Percentiles rank a stretch among this genome's conserved stretches.
Conservation (phyloP, 2,113 vertebrate species). For the Agelaius phoeniceus region DNA sequence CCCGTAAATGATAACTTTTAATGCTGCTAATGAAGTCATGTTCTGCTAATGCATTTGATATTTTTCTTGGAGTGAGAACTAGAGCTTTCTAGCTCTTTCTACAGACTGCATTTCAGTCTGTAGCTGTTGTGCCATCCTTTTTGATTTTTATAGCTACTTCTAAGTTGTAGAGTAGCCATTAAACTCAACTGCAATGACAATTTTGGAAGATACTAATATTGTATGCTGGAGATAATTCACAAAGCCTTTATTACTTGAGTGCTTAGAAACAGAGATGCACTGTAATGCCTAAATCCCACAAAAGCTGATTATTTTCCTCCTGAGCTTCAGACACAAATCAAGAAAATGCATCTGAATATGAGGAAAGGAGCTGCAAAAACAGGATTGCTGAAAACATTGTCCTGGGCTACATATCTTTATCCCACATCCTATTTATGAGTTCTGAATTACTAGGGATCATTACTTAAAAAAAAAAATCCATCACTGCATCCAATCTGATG, state of each 20-base stretch:
- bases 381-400: not conserved
- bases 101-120: not conserved
- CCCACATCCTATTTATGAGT: not conserved
- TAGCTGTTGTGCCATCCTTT: not conserved
- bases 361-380: not conserved
- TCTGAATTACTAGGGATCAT: not conserved
- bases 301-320: constrained; percentile 49
- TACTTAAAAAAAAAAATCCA: not conserved
- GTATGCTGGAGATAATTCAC: constrained; percentile 21
- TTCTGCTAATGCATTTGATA: constrained; percentile 58
- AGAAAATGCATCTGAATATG: not conserved
- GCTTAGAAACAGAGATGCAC: constrained; percentile 24
- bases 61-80: constrained; percentile 20
- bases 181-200: constrained; percentile 11
- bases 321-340: not conserved
- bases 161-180: constrained; percentile 48
- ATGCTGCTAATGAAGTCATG: constrained; percentile 52
- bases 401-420: not conserved
- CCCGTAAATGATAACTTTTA: constrained; percentile 18
- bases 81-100: not conserved
- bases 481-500: not conserved
- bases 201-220: not conserved
- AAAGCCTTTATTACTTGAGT: constrained; percentile 47
- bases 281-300: constrained; percentile 49
- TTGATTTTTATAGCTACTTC: constrained; percentile 20